A percentile compares a stretch with the other conserved stretches of the same genome.
These are phyloP conservation scores for Sus scrofa DNA, from an alignment of 2,113 vertebrate species.

Conservation along the genomic window DNA sequence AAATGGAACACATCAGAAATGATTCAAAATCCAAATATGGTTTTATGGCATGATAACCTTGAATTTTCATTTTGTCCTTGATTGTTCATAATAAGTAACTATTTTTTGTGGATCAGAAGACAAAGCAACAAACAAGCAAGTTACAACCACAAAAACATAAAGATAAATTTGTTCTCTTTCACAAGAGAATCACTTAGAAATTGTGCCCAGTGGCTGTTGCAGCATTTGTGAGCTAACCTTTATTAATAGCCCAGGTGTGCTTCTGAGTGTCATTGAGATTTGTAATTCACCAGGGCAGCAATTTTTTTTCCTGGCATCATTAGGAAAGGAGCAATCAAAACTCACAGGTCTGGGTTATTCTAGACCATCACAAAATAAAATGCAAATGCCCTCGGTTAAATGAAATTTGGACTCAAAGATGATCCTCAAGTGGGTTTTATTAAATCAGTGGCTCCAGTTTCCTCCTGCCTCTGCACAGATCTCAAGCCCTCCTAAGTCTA, in stretches of 20 bases:
- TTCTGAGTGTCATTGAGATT: slow-evolving; percentile 29
- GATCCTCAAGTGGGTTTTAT: slow-evolving; percentile 27
- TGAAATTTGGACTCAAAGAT: not conserved
- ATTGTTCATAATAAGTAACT: slow-evolving; percentile 18
- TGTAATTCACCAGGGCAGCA: not conserved
- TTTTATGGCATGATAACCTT: not conserved
- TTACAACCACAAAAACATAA: not conserved
- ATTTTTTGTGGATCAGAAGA: not conserved
- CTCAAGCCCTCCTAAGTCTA: not conserved
- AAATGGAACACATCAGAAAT: slow-evolving; percentile 48
- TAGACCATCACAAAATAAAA: not conserved
- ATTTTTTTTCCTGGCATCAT: not conserved
- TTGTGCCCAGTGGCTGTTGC: not conserved
- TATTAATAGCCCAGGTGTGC: slow-evolving; percentile 36
- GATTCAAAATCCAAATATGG: slow-evolving; percentile 23
- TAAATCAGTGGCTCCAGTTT: not conserved
- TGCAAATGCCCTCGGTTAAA: not conserved
- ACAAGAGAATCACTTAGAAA: slow-evolving; percentile 22
- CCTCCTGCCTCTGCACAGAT: not conserved
- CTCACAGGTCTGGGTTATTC: not conserved
- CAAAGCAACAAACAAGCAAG: slow-evolving; percentile 28
- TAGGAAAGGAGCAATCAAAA: not conserved
- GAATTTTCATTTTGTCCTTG: slow-evolving; percentile 4
- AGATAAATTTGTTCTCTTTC: not conserved
- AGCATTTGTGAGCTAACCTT: not conserved